Evolutionary conservation across 2,888 invertebrate species (phyloP), one percentile per base, ranked within the genome.

Genomic region (Caenorhabditis zanzibari): DNA sequence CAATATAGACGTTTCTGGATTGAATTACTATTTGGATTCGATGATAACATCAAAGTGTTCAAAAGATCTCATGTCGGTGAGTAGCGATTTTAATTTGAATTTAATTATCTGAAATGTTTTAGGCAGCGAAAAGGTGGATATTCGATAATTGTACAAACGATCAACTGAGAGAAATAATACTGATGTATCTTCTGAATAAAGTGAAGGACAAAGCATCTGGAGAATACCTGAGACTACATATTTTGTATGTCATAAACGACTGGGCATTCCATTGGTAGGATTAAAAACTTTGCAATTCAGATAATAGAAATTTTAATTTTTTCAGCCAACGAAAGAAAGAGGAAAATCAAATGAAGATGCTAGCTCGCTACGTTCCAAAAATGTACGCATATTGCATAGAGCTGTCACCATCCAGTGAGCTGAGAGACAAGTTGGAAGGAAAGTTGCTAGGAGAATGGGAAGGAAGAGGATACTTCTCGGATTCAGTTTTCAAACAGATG

Each of bases 181-280:
- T 91, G 28, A 86, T 77, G 14, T 91, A 88, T 68, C 84, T 91
- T 16, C 73, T 90, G 66, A 83, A 85, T 49, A 95, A 95, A 93
- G 94, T 95, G 38, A 94, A 94, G 86, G 94, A 95, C 88, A 94
- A 94, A 76, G 94, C 93, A 63, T 95, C 95, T 71, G 94, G 95
- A 63, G 98, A 98, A 94, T 95, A 95, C 88, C 96, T 96, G 94
- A 96, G 97, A 93, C 95, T 99, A 80, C 98, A 99, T 94, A 95
- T 99, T 93, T 97, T 99, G 93, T 99, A 99, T 94, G 95, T 99
- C 92, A 96, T 99, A 91, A 99, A 99, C 94, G 98, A 99, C 95
- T 96, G 99, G 85, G 94, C 99, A 72, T 98, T 98, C 94, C 97
- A 98, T 94, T 91, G 89, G 90, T 90, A 52, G 35, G 83, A 64